Conservation (phyloP, 2,888 invertebrate genomes). For the Acanthacorydalis orientalis region DNA sequence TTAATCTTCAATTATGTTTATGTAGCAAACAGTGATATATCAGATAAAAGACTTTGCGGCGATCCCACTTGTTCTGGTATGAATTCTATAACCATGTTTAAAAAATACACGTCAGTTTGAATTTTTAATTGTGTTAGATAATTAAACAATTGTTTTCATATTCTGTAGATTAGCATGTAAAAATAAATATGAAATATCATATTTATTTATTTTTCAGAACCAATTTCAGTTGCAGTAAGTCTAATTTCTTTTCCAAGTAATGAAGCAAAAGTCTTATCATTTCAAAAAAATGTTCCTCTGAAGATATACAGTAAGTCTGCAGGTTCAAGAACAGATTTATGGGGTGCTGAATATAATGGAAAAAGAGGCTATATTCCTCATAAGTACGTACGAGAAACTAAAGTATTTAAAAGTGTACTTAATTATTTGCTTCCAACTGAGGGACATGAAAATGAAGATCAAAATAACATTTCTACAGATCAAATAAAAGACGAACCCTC, state of each 20-base stretch:
- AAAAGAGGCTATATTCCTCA: conserved; percentile 49
- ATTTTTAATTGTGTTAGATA: conserved; percentile 12
- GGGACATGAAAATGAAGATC: conserved; percentile 8
- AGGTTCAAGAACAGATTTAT: conserved; percentile 38
- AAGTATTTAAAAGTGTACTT: conserved; percentile 28
- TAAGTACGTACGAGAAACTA: conserved; percentile 39
- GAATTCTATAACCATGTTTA: conserved; percentile 11
- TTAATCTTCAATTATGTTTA: too few species aligned
- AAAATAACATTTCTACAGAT: conserved; percentile 4
- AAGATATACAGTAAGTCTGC: conserved; percentile 54
- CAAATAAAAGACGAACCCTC: background rate
- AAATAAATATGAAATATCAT: too few species aligned
- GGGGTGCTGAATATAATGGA: conserved; percentile 53
- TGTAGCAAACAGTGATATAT: conserved; percentile 23
- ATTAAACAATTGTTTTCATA: conserved; percentile 11
- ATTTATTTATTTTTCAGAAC: conserved; percentile 28
- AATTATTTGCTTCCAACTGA: conserved; percentile 13
- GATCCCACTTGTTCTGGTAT: conserved; percentile 54
- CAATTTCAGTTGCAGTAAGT: conserved; percentile 44
- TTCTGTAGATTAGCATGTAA: too few species aligned
- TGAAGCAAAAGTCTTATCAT: conserved; percentile 41
- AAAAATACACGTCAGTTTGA: conserved; percentile 21
- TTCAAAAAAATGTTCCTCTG: conserved; percentile 36
- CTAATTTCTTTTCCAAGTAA: conserved; percentile 35
- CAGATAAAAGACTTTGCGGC: conserved; percentile 53